A percentile compares a stretch with the other conserved stretches of the same genome.
phyloP scores from a whole-genome alignment of 1,140 invertebrate genomes.

The Frieseomelitta varia region DNA sequence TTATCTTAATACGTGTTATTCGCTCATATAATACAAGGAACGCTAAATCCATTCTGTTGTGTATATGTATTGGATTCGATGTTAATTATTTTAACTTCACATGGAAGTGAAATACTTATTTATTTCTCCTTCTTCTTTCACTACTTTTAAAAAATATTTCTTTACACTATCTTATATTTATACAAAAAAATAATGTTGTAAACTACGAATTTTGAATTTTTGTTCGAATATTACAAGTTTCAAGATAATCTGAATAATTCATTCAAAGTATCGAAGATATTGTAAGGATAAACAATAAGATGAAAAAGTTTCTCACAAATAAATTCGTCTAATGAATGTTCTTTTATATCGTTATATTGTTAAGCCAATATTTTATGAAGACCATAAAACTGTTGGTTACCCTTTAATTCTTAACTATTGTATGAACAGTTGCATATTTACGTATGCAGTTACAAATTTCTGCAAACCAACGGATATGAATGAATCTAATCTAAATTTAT shows the following conservation, averaged over 20 bases:
- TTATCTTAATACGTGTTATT: slow-evolving; percentile 23
- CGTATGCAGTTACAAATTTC: neutral
- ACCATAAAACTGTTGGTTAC: too few relatives aligned
- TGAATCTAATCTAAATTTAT: slow-evolving; percentile 3
- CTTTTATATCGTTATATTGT: slow-evolving; percentile 42
- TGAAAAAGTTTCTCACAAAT: slow-evolving; percentile 15
- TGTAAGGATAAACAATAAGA: slow-evolving; percentile 2
- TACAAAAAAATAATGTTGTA: slow-evolving; percentile 1
- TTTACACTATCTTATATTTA: slow-evolving; percentile 26
- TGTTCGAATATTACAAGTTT: neutral
- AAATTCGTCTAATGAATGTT: slow-evolving; percentile 20
- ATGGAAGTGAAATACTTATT: slow-evolving; percentile 36
- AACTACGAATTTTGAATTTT: neutral
- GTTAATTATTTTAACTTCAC: neutral
- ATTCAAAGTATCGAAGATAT: neutral
- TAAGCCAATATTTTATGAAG: slow-evolving; percentile 1
- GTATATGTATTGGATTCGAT: neutral
- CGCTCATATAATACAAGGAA: neutral
- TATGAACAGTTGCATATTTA: neutral
- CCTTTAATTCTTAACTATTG: neutral
- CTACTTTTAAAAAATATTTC: slow-evolving; percentile 9
- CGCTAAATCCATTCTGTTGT: neutral
- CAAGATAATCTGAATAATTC: neutral
- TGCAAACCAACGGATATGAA: neutral
- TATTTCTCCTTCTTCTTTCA: neutral